Percentiles rank a stretch among this genome's conserved stretches.
These are phyloP conservation scores for Trissolcus basalis DNA, from an alignment of 1,140 invertebrate genomes.

Conservation along the genomic window DNA sequence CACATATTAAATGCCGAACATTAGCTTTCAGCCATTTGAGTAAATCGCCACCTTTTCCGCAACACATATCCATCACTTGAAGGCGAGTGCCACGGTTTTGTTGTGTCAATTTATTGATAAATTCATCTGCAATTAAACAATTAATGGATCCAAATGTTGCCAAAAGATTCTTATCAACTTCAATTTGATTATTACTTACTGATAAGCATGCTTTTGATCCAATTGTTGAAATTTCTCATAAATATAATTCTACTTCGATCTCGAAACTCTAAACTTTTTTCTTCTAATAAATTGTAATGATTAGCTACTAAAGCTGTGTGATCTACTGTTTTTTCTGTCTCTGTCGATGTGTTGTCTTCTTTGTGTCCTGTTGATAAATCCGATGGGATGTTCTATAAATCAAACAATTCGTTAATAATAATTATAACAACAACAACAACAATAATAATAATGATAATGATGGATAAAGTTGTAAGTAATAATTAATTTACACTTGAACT, in stretches of 20 bases:
- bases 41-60: constrained; percentile 98
- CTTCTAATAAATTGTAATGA: constrained; percentile 90
- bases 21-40: constrained; percentile 94
- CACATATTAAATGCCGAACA: constrained; percentile 92
- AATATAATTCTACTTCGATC: constrained; percentile 93
- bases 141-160: background rate
- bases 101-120: constrained; percentile 80
- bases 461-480: background rate
- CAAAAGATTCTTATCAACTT: too few species aligned
- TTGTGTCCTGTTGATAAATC: constrained; percentile 58
- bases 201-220: constrained; percentile 97
- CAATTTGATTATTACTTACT: constrained; percentile 69
- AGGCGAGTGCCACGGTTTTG: constrained; percentile 78
- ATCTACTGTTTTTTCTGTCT: constrained; percentile 46
- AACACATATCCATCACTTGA: constrained; percentile 85
- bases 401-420: constrained; percentile 15
- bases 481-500: constrained; percentile 3
- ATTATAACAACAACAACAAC: too few species aligned
- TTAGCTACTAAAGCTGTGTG: constrained; percentile 83
- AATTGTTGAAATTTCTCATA: constrained; percentile 98
- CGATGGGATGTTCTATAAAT: constrained; percentile 57
- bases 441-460: too few species aligned
- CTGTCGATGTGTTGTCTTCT: constrained; percentile 13
- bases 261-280: constrained; percentile 86
- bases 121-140: constrained; percentile 77